These are phyloP conservation scores for Kuschelorhynchus macadamiae DNA, from an alignment of 2,888 invertebrate species.

Conservation along the genomic window DNA sequence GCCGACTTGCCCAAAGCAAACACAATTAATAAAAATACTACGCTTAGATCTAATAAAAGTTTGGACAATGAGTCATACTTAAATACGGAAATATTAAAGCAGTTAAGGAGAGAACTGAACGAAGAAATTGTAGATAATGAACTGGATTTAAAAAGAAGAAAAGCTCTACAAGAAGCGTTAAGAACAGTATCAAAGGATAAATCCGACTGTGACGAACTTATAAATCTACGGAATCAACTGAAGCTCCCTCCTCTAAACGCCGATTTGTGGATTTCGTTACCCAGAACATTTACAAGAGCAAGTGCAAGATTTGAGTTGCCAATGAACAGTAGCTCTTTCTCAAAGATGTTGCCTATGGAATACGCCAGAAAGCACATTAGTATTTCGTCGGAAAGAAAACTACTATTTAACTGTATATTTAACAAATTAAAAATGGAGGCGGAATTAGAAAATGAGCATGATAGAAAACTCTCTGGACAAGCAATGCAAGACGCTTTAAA, in stretches of 20 bases:
- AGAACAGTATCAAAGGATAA: conserved; percentile 66
- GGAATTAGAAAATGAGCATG: conserved; percentile 60
- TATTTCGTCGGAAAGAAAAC: conserved; percentile 73
- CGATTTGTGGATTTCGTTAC: conserved; percentile 77
- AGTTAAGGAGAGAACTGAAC: conserved; percentile 77
- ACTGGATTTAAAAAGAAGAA: conserved; percentile 77
- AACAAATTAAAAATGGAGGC: conserved; percentile 64
- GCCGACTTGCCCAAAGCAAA: conserved; percentile 58
- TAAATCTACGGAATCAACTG: conserved; percentile 69
- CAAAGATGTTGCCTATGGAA: conserved; percentile 76
- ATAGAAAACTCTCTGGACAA: conserved; percentile 70
- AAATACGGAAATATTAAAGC: conserved; percentile 76
- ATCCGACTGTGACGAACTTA: conserved; percentile 71
- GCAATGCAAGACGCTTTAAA: conserved; percentile 72
- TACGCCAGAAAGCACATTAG: conserved; percentile 80
- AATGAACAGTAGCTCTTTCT: conserved; percentile 74
- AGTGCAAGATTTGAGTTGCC: conserved; percentile 84
- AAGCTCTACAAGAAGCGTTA: conserved; percentile 79
- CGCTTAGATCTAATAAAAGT: conserved; percentile 42
- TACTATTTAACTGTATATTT: conserved; percentile 74
- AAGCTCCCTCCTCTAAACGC: conserved; percentile 71
- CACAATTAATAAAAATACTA: conserved; percentile 23
- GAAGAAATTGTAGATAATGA: conserved; percentile 79
- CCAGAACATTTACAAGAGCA: conserved; percentile 81
- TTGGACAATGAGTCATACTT: conserved; percentile 69